A percentile compares a stretch with the other conserved stretches of the same genome.
Conservation (phyloP, 2,113 vertebrate species). For the Nesoenas mayeri region DNA sequence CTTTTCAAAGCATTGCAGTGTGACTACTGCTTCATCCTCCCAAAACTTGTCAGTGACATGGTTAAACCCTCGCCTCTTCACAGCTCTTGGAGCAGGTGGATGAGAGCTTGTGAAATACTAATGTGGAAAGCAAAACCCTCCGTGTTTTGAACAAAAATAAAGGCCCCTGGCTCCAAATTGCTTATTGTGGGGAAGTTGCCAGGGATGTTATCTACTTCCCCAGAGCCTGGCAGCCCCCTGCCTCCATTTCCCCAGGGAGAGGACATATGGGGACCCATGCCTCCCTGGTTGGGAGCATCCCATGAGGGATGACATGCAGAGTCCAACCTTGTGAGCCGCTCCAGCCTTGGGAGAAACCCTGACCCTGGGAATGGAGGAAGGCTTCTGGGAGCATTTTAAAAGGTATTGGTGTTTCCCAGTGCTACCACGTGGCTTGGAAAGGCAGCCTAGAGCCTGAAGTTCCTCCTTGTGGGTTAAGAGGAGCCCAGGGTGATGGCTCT, state of each 20-base stretch:
- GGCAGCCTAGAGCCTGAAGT: neutral
- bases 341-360: neutral
- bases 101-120: neutral
- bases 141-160: neutral
- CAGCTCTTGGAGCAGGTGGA: neutral
- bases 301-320: fast-evolving
- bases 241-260: neutral
- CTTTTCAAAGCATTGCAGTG: neutral
- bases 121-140: neutral
- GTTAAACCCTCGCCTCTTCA: fast-evolving
- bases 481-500: neutral
- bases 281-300: neutral
- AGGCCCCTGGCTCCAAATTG: neutral
- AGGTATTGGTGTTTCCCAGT: neutral
- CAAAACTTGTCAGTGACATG: fast-evolving
- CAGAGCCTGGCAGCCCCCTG: neutral
- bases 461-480: neutral
- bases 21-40: neutral
- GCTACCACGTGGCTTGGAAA: neutral
- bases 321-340: neutral
- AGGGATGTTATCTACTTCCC: neutral
- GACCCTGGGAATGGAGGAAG: neutral
- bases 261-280: too few relatives aligned
- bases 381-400: neutral
- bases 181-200: neutral